Base-by-base conservation (phyloP, 2,888 invertebrate genomes). In the Zygaena filipendulae region DNA sequence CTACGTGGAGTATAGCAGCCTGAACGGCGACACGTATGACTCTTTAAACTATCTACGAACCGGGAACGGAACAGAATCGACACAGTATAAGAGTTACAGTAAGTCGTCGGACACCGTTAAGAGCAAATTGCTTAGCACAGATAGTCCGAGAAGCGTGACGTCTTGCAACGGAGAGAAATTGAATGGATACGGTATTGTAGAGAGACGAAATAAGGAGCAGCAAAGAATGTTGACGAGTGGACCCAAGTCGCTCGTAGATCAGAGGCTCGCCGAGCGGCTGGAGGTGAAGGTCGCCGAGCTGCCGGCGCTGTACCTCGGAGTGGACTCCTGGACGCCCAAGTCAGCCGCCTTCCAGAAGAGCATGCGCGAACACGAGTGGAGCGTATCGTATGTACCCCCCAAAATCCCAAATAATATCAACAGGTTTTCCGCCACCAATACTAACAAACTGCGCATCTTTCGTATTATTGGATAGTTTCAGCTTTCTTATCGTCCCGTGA, bases 291-390 rank as follows among this genome's bases (percentile, higher is more conserved):
- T 71, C 38, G 74, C 81, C 24, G 82, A 84, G 55, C 79, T 85
- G 61, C 88, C 88, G 29, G 85, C 88, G 43, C 82, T 88, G 39
- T 88, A 88, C 68, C 83, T 87, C 48, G 86, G 88, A 34, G 84
- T 88, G 59, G 79, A 77, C 47, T 87, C 87, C 50, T 90, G 89
- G 90, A 87, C 88, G 56, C 88, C 88, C 58, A 89, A 89, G 77
- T 90, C 81, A 11, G 69, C 71, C 49, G 69, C 75, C 37, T 81
- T 81, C 63, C 79, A 77, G 69, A 79, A 77, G 67, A 80, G 70
- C 47, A 79, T 81, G 74, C 75, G 74, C 37, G 80, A 81, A 42
- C 81, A 81, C 68, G 81, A 81, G 60, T 81, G 81, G 80, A 81
- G 81, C 61, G 75, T 80, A 59, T 80, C 81, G 81, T 81, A 81